phyloP scores from a whole-genome alignment of 1,140 invertebrate species.

The Dreissena rostriformis region DNA sequence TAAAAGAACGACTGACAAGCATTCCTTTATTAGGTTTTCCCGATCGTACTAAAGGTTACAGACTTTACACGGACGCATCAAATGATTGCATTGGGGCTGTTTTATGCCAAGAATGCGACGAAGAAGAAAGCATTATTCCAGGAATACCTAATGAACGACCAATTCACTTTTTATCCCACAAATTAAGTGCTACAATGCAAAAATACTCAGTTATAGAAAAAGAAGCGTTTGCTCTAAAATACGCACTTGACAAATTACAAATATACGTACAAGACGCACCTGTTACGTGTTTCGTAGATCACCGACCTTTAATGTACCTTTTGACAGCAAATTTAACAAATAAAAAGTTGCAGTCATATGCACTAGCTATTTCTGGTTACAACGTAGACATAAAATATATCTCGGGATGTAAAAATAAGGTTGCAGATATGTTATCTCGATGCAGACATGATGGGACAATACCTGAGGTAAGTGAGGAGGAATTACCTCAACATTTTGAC shows the following conservation, averaged over 20 bases:
- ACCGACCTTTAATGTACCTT: slow-evolving; percentile 62
- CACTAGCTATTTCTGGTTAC: slow-evolving; percentile 40
- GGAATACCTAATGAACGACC: slow-evolving; percentile 24
- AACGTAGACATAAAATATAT: slow-evolving; percentile 51
- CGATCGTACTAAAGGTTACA: not conserved
- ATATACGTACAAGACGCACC: slow-evolving; percentile 64
- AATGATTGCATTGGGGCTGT: not conserved
- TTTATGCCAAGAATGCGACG: slow-evolving; percentile 47
- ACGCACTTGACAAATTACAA: slow-evolving; percentile 48
- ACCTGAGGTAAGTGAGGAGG: not conserved
- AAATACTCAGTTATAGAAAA: not conserved
- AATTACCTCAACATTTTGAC: not conserved
- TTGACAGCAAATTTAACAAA: slow-evolving; percentile 54
- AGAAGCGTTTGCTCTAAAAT: slow-evolving; percentile 12
- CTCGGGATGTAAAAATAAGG: slow-evolving; percentile 29
- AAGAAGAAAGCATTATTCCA: not conserved
- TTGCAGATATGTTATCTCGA: slow-evolving; percentile 51
- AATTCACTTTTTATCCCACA: slow-evolving; percentile 58
- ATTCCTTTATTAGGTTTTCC: slow-evolving; percentile 55
- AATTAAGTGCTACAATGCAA: slow-evolving; percentile 31
- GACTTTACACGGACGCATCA: slow-evolving; percentile 16
- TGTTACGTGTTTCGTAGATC: slow-evolving; percentile 63
- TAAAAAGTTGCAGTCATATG: slow-evolving; percentile 63
- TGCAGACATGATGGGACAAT: not conserved
- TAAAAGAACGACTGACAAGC: slow-evolving; percentile 62